Conservation (phyloP, 2,797 vertebrate genomes). For the Myotis planiceps region DNA sequence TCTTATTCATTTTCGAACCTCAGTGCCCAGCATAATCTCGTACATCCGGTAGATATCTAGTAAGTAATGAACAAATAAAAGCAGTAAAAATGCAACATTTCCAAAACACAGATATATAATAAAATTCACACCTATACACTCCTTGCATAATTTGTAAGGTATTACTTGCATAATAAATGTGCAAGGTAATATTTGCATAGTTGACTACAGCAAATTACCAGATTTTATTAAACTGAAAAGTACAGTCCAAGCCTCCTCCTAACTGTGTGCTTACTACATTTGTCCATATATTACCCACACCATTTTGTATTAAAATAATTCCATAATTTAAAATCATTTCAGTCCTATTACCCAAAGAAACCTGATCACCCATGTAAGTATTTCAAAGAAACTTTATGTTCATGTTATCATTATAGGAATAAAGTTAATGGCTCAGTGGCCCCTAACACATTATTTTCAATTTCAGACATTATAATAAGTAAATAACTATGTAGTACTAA, state of each 20-base stretch:
- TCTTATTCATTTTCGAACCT: not conserved
- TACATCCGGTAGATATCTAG: not conserved
- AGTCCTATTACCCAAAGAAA: not conserved
- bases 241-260: not conserved
- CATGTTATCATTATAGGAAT: not conserved
- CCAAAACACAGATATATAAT: conserved; percentile 2
- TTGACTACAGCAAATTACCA: not conserved
- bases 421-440: not conserved
- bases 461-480: not conserved
- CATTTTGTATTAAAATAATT: conserved; percentile 2
- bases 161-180: not conserved
- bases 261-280: not conserved
- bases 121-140: not conserved
- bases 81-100: not conserved
- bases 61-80: not conserved
- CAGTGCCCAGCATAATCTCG: not conserved
- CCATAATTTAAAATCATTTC: conserved; percentile 42
- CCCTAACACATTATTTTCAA: conserved; percentile 23
- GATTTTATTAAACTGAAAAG: conserved; percentile 44
- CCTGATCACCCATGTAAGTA: not conserved
- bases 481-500: not conserved
- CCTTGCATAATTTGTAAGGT: conserved; percentile 28
- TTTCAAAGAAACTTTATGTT: conserved; percentile 21
- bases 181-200: not conserved
- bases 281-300: not conserved